Conservation (phyloP, 2,113 vertebrate genomes). For the Ictalurus furcatus region DNA sequence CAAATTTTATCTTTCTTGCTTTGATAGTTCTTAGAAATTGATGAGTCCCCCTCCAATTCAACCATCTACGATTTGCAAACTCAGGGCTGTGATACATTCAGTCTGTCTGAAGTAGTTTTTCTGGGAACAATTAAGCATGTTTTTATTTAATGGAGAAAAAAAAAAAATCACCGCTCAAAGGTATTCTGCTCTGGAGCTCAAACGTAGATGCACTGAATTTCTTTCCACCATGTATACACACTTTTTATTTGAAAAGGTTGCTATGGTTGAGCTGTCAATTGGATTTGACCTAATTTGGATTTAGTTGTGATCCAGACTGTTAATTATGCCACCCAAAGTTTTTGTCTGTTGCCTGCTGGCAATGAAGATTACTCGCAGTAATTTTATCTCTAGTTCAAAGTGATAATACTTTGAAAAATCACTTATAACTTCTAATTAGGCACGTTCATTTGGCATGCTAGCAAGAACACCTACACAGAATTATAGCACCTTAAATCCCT, state of each 20-base stretch:
- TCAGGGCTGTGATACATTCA: not conserved
- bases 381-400: not conserved
- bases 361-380: not conserved
- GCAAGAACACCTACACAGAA: slow-evolving; percentile 13
- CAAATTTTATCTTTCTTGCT: not conserved
- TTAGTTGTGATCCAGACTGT: not conserved
- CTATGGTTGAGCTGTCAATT: not conserved
- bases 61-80: not conserved
- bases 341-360: slow-evolving; percentile 6
- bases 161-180: not conserved
- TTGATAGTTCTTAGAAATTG: not conserved
- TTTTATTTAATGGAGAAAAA: not conserved
- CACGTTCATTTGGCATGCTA: not conserved
- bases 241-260: not conserved
- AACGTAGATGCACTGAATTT: not conserved
- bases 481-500: not conserved
- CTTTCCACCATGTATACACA: not conserved
- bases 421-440: not conserved
- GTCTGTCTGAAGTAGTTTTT: not conserved
- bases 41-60: no score
- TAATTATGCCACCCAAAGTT: not conserved
- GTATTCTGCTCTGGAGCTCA: not conserved
- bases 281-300: slow-evolving; percentile 11
- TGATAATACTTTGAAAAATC: not conserved
- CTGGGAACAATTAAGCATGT: not conserved